Percentiles rank a stretch among this genome's conserved stretches.
Evolutionary conservation across 2,888 invertebrate genomes (phyloP).

Genomic region (Xestia ashworthii): DNA sequence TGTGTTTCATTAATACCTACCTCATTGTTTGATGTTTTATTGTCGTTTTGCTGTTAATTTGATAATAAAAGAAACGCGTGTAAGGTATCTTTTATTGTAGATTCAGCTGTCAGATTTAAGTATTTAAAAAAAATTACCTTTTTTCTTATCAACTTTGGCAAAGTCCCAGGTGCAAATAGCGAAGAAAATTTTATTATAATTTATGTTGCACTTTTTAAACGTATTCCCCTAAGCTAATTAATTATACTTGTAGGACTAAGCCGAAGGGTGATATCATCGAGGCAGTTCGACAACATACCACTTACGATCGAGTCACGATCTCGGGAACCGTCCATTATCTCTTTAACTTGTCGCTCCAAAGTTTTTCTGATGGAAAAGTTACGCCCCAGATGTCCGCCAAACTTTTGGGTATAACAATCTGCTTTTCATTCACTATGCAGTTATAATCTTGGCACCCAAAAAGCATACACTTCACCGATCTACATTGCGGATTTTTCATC

Average conservation of each 20-base stretch:
- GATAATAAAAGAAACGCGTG: neutral
- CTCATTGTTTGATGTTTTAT: conserved; percentile 14
- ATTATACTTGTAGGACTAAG: conserved; percentile 50
- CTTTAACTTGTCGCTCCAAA: conserved; percentile 1
- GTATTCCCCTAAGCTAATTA: conserved; percentile 40
- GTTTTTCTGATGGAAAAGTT: neutral
- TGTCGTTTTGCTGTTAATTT: conserved; percentile 14
- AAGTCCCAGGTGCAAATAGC: conserved; percentile 23
- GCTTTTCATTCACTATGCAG: conserved; percentile 19
- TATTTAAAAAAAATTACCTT: neutral
- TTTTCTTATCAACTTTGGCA: neutral
- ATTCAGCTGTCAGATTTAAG: neutral
- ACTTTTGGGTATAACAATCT: conserved; percentile 16
- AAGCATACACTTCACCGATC: conserved; percentile 37
- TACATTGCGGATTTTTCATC: conserved; percentile 44
- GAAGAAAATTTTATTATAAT: conserved; percentile 24
- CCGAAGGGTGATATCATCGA: conserved; percentile 45
- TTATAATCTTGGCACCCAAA: conserved; percentile 48
- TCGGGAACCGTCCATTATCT: neutral
- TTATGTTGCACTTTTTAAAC: conserved; percentile 33
- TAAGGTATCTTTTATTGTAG: neutral
- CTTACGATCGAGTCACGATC: conserved; percentile 37
- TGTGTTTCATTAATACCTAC: conserved; percentile 29
- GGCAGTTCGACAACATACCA: conserved; percentile 21
- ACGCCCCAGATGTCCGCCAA: conserved; percentile 15